A percentile compares a stretch with the other conserved stretches of the same genome.
phyloP scores from a whole-genome alignment of 2,888 invertebrate genomes.

The Aporophyla lueneburgensis region DNA sequence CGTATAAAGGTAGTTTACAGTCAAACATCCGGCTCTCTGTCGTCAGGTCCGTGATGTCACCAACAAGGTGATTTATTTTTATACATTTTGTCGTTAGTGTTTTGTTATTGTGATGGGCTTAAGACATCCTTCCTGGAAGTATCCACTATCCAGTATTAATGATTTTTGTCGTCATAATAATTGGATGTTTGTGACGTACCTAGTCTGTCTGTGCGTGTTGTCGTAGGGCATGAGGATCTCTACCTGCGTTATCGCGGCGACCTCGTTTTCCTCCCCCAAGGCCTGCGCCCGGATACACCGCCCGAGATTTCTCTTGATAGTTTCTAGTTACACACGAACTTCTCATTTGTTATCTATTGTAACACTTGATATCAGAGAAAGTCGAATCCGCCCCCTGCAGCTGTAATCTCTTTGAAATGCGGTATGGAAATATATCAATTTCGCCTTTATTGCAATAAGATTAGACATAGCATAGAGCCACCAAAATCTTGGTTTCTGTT shows the following conservation, averaged over 20 bases:
- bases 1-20: slow-evolving; percentile 84
- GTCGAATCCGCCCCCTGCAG: slow-evolving; percentile 69
- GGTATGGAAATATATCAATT: slow-evolving; percentile 66
- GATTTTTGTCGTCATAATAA: slow-evolving; percentile 49
- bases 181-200: slow-evolving; percentile 37
- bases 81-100: slow-evolving; percentile 49
- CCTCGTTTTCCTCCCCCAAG: slow-evolving; percentile 84
- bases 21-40: slow-evolving; percentile 88
- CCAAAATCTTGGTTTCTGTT: background rate
- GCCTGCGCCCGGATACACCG: slow-evolving; percentile 82
- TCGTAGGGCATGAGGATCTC: slow-evolving; percentile 63
- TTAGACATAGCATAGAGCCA: background rate
- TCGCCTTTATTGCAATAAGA: slow-evolving; percentile 6
- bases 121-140: slow-evolving; percentile 59
- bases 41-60: slow-evolving; percentile 72
- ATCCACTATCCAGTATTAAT: slow-evolving; percentile 43
- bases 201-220: slow-evolving; percentile 59
- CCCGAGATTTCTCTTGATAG: slow-evolving; percentile 85
- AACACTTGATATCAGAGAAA: slow-evolving; percentile 75
- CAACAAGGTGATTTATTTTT: slow-evolving; percentile 63
- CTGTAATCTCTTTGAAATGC: slow-evolving; percentile 63
- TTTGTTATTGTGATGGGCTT: slow-evolving; percentile 52
- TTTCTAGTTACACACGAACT: slow-evolving; percentile 81
- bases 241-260: slow-evolving; percentile 80
- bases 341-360: slow-evolving; percentile 74